Conservation (phyloP, 2,888 invertebrate genomes). For the Drosophila eohydei region DNA sequence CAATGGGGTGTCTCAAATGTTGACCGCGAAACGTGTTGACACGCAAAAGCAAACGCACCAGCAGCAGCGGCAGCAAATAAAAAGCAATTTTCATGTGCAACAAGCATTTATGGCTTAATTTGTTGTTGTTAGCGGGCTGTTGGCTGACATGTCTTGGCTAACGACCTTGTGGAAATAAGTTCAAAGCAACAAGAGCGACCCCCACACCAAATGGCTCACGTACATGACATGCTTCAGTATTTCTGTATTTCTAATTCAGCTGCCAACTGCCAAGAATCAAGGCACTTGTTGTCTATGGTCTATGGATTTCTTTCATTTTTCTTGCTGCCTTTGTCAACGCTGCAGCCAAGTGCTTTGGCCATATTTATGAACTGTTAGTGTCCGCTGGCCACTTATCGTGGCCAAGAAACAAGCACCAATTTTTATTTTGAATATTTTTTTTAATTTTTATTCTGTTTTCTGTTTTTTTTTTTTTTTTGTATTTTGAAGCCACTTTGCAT, state of each 20-base stretch:
- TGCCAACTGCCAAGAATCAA: conserved; percentile 64
- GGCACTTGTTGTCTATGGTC: conserved; percentile 48
- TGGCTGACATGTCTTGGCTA: conserved; percentile 58
- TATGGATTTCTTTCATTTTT: conserved; percentile 4
- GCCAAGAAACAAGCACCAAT: conserved; percentile 27
- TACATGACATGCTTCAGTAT: conserved; percentile 47
- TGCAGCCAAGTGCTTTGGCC: conserved; percentile 65
- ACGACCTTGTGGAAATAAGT: conserved; percentile 79
- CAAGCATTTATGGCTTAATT: conserved; percentile 78
- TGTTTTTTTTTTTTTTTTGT: conserved; percentile 13
- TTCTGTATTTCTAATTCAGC: conserved; percentile 51
- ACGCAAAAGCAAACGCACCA: conserved; percentile 58
- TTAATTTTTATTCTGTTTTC: conserved; percentile 1
- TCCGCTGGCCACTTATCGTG: conserved; percentile 62
- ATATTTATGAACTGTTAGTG: conserved; percentile 68
- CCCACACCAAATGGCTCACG: conserved; percentile 71
- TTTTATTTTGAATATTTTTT: conserved; percentile 13
- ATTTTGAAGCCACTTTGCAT: conserved; percentile 71
- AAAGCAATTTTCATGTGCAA: conserved; percentile 74
- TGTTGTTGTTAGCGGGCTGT: conserved; percentile 51
- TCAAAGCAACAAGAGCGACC: conserved; percentile 80
- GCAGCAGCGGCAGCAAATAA: conserved; percentile 27
- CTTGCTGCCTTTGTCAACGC: conserved; percentile 30
- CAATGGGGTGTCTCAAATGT: conserved; percentile 12
- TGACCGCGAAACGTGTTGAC: conserved; percentile 76